Evolutionary conservation across 2,888 invertebrate genomes (phyloP), one percentile per base, ranked within the genome.

Genomic region (Phytoseiulus persimilis): DNA sequence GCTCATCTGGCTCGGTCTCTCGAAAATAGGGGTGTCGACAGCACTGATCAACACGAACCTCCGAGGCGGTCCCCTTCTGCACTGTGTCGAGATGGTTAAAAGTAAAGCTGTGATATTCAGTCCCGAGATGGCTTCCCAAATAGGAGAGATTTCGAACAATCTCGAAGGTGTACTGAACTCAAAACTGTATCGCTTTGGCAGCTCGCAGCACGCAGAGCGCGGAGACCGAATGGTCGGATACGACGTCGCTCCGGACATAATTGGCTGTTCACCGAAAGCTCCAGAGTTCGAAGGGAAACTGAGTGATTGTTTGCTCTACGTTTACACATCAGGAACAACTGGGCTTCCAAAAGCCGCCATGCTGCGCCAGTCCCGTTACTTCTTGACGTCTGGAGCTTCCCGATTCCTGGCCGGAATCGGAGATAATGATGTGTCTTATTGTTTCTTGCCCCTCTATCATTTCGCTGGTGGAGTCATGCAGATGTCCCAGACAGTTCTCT

Each of bases 71-170:
- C 83, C 87, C 6, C 84, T 90, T 28, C 83, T 83, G 33, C 90
- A 90, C 45, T 90, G 90, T 32, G 84, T 83, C 83, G 65, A 83
- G 32, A 89, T 89, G n/a, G 90, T 89, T 39, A 39, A 83, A 18
- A 89, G 89, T 18, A 90, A 90, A 83, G 90, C 89, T 89, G 89
- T 90, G 11, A 90, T 90, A 11, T 90, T 90, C 83, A 83, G 83
- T 31, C 89, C 89, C 5, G 90, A 90, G 45, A 45, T 90, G 28
- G 31, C 31, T n/a, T 28, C 33, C 31, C 31, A 33, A 14, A 83
- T 83, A 23, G 33, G 1, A 23, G 83, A 83, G 32, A 83, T 83
- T 28, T 32, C 83, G 9, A 33, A 23, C 31, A 33, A 23, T 31
- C 83, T 83, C 14, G 31, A 83, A 18, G 33, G 33, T 32, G 31